Base-by-base conservation (phyloP, 1,140 invertebrate genomes). In the Habropoda laboriosa region DNA sequence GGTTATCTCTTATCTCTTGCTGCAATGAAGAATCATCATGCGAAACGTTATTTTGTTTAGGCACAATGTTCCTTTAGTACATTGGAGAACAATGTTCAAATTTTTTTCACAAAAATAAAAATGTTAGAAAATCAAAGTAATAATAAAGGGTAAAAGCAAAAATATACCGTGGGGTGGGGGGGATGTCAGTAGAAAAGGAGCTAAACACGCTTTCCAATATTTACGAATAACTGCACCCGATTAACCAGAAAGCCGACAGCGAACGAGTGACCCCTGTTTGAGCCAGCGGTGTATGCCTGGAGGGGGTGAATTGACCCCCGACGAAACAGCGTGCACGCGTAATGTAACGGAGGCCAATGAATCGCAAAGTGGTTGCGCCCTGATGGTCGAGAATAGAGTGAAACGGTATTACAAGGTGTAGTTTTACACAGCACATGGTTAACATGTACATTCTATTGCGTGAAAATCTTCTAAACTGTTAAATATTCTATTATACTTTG, bases 191-290 rank as follows among this genome's bases (percentile, higher is more conserved):
- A 32, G 35, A 38, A 81, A n/a, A 73, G 68, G 60, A 53, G 38
- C 74, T 73, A 73, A 83, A 81, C 79, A 27, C 53, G 79, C 63
- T 83, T 81, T 81, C 80, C 82, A 81, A 83, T 83, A 83, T 83
- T 83, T 83, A 83, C 82, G 79, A 78, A 83, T 78, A 83, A 83
- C 82, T 73, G 60, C 74, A 74, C 35, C 57, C 79, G 82, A 83
- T 83, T 83, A 83, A 83, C 79, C 73, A 66, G 30, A 64, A 79
- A 79, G 70, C 70, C 55, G 60, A 30, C 49, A n/a, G 30, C 60
- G 77, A 73, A 64, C 68, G 77, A 58, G 47, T 40, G 12, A 55
- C 24, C 40, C 40, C 12, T 8, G 49, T 38, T 42, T 42, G 57
- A 63, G 21, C 42, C 55, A 24, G 10, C 30, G 35, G 6, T 18